These are phyloP conservation scores for Sitobion miscanthi DNA, from an alignment of 1,140 invertebrate genomes.

Conservation along the genomic window DNA sequence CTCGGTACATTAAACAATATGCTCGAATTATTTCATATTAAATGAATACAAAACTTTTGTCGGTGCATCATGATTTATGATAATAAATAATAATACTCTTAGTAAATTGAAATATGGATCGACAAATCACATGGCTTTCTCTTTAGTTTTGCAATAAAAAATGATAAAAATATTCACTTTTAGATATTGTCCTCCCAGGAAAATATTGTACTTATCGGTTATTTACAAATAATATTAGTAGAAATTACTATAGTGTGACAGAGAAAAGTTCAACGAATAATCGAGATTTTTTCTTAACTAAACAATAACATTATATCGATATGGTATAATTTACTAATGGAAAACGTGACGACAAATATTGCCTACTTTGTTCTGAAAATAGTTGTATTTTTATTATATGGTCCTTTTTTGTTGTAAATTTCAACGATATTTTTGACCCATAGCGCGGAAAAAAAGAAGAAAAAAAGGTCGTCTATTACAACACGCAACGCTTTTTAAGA, in stretches of 20 bases:
- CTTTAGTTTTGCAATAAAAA: neutral
- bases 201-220: neutral
- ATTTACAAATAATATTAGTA: neutral
- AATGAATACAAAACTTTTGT: neutral
- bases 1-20: neutral
- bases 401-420: constrained; percentile 24
- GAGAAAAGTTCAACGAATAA: neutral
- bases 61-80: neutral
- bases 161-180: neutral
- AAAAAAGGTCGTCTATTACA: neutral
- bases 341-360: neutral
- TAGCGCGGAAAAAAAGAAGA: neutral
- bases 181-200: neutral
- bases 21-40: neutral
- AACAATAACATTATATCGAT: neutral
- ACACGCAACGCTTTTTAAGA: neutral
- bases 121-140: neutral
- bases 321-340: constrained; percentile 15
- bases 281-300: neutral
- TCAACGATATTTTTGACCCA: neutral
- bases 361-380: neutral
- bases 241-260: neutral
- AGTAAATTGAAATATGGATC: neutral
- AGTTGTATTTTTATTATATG: neutral
- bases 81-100: neutral